phyloP scores from a whole-genome alignment of 2,113 vertebrate genomes.

The Brachyhypopomus gauderio region DNA sequence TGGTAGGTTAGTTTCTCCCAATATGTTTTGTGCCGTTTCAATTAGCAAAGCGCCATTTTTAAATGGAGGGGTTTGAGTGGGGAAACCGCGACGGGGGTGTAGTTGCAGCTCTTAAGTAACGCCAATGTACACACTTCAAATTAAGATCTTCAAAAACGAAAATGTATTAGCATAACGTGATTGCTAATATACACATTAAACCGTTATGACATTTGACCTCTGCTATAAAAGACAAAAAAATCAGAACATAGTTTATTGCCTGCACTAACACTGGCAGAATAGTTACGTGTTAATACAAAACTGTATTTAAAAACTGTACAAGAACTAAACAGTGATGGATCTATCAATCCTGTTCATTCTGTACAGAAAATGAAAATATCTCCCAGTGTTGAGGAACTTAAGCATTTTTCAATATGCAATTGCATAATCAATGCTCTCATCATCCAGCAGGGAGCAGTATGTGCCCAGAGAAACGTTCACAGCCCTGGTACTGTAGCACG shows the following conservation, averaged over 20 bases:
- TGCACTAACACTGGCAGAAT: not conserved
- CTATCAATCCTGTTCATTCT: not conserved
- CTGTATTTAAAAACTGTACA: slow-evolving; percentile 34
- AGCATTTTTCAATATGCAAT: too few relatives aligned
- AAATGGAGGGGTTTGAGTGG: too few relatives aligned
- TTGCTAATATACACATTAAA: too few relatives aligned
- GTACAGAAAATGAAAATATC: not conserved
- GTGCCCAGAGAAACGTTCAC: not conserved
- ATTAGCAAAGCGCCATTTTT: too few relatives aligned
- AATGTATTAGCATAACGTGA: too few relatives aligned
- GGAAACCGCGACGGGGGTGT: too few relatives aligned
- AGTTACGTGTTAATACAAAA: slow-evolving; percentile 41
- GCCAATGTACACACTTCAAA: too few relatives aligned
- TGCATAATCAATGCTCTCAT: not conserved
- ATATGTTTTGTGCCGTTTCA: too few relatives aligned
- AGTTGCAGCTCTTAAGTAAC: too few relatives aligned
- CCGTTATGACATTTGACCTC: not conserved
- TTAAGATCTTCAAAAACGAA: too few relatives aligned
- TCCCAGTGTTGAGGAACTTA: not conserved
- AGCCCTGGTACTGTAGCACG: not conserved
- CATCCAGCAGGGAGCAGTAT: too few relatives aligned
- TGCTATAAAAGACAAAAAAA: not conserved
- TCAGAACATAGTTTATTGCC: not conserved
- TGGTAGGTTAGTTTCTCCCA: too few relatives aligned
- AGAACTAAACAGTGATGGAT: not conserved